Conservation (phyloP, 2,797 vertebrate genomes). For the Pempheris klunzingeri region DNA sequence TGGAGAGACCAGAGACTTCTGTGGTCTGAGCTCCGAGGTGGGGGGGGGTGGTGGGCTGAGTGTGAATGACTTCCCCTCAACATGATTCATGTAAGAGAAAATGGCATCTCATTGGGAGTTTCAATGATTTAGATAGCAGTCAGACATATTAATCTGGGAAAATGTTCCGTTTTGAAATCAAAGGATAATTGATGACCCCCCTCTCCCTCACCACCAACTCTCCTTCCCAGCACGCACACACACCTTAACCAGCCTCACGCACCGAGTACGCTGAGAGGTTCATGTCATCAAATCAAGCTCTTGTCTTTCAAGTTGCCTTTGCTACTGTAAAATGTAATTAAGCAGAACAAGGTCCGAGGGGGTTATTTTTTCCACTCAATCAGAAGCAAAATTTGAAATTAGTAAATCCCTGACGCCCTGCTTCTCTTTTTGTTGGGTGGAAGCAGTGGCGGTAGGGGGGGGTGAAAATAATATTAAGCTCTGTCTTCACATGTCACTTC, state of each 20-base stretch:
- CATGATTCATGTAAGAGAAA: conserved; percentile 74
- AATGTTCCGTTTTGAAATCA: conserved; percentile 84
- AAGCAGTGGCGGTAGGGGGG: conserved; percentile 9
- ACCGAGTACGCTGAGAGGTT: conserved; percentile 58
- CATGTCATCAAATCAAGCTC: conserved; percentile 78
- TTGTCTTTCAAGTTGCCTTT: conserved; percentile 85
- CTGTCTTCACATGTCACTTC: conserved; percentile 77
- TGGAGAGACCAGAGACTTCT: conserved; percentile 65
- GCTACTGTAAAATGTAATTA: conserved; percentile 88
- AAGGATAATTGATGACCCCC: conserved; percentile 83
- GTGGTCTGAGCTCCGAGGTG: conserved; percentile 40
- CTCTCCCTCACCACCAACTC: conserved; percentile 20
- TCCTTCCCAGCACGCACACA: conserved; percentile 17
- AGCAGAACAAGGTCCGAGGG: conserved; percentile 85
- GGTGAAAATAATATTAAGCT: conserved; percentile 77
- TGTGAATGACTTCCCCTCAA: conserved; percentile 61
- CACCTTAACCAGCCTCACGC: conserved; percentile 40
- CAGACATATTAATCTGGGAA: conserved; percentile 80
- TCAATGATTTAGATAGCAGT: conserved; percentile 80
- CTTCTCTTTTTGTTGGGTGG: conserved; percentile 71
- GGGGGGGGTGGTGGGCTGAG: background rate
- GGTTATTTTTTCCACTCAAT: conserved; percentile 82
- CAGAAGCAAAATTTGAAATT: conserved; percentile 86
- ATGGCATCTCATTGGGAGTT: conserved; percentile 75
- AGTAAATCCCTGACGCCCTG: conserved; percentile 81